These are phyloP conservation scores for Strongylocentrotus purpuratus DNA, from an alignment of 35 echinoderm and acorn worm species.

Conservation along the genomic window DNA sequence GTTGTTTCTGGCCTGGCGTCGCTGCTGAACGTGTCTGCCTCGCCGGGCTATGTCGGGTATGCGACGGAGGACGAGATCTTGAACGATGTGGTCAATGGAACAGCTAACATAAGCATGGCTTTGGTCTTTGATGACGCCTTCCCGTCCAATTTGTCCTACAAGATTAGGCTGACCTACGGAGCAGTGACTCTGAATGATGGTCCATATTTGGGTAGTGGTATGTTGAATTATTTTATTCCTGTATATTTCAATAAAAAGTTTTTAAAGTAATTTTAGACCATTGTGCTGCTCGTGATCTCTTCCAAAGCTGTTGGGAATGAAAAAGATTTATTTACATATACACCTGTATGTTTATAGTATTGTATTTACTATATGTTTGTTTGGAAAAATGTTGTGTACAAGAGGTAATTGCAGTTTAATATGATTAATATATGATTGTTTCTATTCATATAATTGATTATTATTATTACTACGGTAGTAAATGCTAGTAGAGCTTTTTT, in stretches of 20 bases:
- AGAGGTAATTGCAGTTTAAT: too few relatives aligned
- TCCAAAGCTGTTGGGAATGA: too few relatives aligned
- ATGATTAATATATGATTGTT: too few relatives aligned
- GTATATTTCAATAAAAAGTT: neutral
- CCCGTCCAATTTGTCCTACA: constrained; percentile 53
- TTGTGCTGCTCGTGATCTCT: too few relatives aligned
- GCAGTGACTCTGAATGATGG: neutral
- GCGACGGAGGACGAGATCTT: constrained; percentile 40
- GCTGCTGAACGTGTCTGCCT: neutral
- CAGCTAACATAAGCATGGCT: neutral
- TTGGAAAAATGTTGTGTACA: too few relatives aligned
- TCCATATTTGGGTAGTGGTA: constrained; percentile 48
- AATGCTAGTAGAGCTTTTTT: too few relatives aligned
- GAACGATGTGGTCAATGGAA: neutral
- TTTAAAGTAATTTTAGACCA: too few relatives aligned
- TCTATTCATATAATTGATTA: too few relatives aligned
- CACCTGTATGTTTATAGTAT: too few relatives aligned
- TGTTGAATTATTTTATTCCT: neutral
- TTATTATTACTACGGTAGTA: too few relatives aligned
- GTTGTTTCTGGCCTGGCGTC: neutral
- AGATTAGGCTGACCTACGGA: constrained; percentile 45
- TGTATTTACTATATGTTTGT: too few relatives aligned
- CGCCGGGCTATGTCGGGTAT: neutral
- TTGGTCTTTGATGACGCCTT: constrained; percentile 52
- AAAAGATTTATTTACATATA: too few relatives aligned